Evolutionary conservation across 2,888 invertebrate species (phyloP).

Genomic region (Buathra laborator): DNA sequence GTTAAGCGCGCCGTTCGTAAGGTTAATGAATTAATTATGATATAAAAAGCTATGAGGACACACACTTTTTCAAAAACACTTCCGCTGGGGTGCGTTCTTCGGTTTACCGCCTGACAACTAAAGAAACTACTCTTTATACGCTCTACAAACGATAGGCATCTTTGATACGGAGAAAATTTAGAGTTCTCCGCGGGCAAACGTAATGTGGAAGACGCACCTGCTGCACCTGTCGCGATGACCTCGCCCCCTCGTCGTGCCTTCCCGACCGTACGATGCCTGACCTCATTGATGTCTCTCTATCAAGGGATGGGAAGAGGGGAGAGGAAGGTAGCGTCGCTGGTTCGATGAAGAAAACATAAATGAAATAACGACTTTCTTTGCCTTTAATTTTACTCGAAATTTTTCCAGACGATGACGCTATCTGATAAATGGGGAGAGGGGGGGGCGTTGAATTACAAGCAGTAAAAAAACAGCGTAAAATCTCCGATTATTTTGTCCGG

Average conservation of each 20-base stretch:
- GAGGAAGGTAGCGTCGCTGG: background rate
- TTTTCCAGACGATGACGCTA: background rate
- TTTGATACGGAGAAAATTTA: slow-evolving; percentile 41
- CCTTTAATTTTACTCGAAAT: background rate
- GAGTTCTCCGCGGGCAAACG: slow-evolving; percentile 37
- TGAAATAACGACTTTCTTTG: background rate
- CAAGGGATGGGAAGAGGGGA: background rate
- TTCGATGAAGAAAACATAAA: too few species aligned
- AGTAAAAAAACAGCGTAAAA: too few species aligned
- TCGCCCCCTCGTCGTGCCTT: background rate
- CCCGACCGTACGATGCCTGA: slow-evolving; percentile 35
- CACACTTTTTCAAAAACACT: slow-evolving; percentile 1
- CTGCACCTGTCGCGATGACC: slow-evolving; percentile 60
- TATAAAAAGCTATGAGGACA: slow-evolving; percentile 40
- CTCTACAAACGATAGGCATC: slow-evolving; percentile 19
- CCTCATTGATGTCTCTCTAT: slow-evolving; percentile 34
- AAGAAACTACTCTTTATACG: slow-evolving; percentile 12
- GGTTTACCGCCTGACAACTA: background rate
- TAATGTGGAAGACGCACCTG: slow-evolving; percentile 59
- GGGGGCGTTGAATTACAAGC: too few species aligned
- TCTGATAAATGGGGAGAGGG: background rate
- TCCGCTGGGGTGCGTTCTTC: slow-evolving; percentile 19
- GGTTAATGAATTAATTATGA: slow-evolving; percentile 38
- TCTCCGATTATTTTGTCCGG: too few species aligned
- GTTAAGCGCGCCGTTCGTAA: background rate